Evolutionary conservation across 2,888 invertebrate genomes (phyloP), one percentile per base, ranked within the genome.

Genomic region (Bhutanitis thaidina): DNA sequence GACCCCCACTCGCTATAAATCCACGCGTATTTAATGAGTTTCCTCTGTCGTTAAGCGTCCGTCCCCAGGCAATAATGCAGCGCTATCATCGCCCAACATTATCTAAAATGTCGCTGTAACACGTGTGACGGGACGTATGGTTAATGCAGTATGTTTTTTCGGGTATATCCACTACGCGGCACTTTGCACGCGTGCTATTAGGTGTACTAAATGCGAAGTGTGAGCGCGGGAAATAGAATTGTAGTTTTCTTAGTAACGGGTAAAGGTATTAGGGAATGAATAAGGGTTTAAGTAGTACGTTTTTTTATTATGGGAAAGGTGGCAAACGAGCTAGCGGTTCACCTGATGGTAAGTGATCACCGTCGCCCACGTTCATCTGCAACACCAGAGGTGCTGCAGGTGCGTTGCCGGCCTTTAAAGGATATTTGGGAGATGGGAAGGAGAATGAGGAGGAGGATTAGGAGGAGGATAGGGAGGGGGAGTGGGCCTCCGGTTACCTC

Each of bases 11-110:
- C 62, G 67, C 67, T 62, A 82, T 86, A 86, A 86, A 87, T 87
- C 74, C 68, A 66, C 71, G 69, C 67, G 71, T 80, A 82, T 82
- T 85, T 86, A 87, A 87, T 81, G 86, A 85, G 84, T 82, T 86
- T 80, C 84, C 82, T 79, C 65, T 60, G 73, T 73, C 81, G 78
- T 85, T 80, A 80, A 79, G 67, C 71, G 73, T 64, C 68, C 64
- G 71, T 71, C 77, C 83, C 76, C 69, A 60, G 67, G 74, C 75
- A 74, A 75, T 83, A 85, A 82, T 71, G 78, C 69, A 78, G 59
- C 74, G 80, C 72, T 80, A 83, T 83, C 84, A 84, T 80, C 75
- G 73, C 73, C 57, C 60, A 71, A 73, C 80, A 79, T 81, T 82
- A 80, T 77, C 74, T 74, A 61, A 51, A 67, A 64, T 61, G 66